Base-by-base conservation (phyloP, 1,140 invertebrate species). In the Heliothis virescens region DNA sequence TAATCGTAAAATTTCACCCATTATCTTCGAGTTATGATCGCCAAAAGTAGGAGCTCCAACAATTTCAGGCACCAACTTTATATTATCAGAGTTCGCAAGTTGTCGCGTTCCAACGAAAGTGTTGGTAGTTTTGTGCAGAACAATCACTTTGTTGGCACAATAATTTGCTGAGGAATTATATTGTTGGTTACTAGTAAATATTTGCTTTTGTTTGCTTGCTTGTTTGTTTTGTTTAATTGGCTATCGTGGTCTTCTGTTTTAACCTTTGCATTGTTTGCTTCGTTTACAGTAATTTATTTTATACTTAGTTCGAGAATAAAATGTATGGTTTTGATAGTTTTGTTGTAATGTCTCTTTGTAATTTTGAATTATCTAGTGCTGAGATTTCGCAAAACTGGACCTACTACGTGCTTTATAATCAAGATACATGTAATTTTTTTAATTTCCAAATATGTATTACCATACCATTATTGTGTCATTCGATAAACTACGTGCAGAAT, bases 1-100 rank as follows among this genome's bases (percentile, higher is more conserved):
- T 63, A 41, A 63, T 63, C 60, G n/a, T 65, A 65, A 47, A 67
- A 26, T 13, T 5, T 52, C 47, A 71, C 13, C 12, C 16, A 47
- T 26, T 60, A 74, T n/a, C 13, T 48, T 60, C 57, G 53, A 74
- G 53, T 60, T 57, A 74, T 74, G n/a, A n/a, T 26, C 1, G 48
- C 47, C 74, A 65, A 13, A 1, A n/a, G 74, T 65, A 74, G 16
- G 13, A 21, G 34, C 72, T 55, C 57, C 60, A 48, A 16, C 80
- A 73, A 79, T 81, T 76, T 63, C n/a, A 55, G 34, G 50, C 50
- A 26, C 62, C 62, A 85, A 87, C 84, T 87, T 87, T 83, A 86
- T 85, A 86, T 86, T 83, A 86, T 87, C 82, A 79, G 65, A 86
- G 86, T 87, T 85, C n/a, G 78, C 52, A 82, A 85, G 79, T 87